These are phyloP conservation scores for Oriolus oriolus DNA, from an alignment of 2,113 vertebrate genomes.

Conservation along the genomic window DNA sequence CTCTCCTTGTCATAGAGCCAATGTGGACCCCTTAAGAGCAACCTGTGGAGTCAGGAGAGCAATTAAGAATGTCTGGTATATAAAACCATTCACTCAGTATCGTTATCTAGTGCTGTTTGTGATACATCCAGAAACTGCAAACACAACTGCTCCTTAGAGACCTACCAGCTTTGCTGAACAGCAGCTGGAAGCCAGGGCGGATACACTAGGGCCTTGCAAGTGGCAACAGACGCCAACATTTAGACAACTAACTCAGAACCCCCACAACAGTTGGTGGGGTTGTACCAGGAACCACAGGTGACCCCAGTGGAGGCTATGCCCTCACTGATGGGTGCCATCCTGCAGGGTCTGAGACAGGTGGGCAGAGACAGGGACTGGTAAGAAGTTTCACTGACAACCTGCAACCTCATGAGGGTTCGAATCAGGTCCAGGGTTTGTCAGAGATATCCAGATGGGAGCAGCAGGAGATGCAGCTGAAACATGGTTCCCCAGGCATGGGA, in stretches of 20 bases:
- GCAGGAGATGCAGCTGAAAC: neutral
- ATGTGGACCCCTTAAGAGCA: neutral
- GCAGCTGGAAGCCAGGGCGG: neutral
- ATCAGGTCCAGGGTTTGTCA: neutral
- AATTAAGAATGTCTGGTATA: neutral
- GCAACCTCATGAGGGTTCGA: fast-evolving
- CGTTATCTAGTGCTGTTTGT: neutral
- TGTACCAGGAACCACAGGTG: neutral
- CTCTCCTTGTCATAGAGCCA: neutral
- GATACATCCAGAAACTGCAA: neutral
- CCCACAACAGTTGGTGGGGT: neutral
- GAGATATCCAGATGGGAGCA: neutral
- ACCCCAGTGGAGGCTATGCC: neutral
- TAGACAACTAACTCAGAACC: neutral
- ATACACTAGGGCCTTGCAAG: neutral
- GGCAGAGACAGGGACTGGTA: neutral
- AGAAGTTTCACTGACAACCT: neutral
- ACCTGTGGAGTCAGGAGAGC: neutral
- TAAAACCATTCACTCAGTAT: neutral
- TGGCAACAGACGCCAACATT: neutral
- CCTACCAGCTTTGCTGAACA: neutral
- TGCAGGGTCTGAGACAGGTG: neutral
- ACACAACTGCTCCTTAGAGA: neutral
- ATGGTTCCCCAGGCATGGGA: neutral
- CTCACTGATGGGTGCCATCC: neutral